Base-by-base conservation (phyloP, 2,888 invertebrate species). In the Chironomus riparius region DNA sequence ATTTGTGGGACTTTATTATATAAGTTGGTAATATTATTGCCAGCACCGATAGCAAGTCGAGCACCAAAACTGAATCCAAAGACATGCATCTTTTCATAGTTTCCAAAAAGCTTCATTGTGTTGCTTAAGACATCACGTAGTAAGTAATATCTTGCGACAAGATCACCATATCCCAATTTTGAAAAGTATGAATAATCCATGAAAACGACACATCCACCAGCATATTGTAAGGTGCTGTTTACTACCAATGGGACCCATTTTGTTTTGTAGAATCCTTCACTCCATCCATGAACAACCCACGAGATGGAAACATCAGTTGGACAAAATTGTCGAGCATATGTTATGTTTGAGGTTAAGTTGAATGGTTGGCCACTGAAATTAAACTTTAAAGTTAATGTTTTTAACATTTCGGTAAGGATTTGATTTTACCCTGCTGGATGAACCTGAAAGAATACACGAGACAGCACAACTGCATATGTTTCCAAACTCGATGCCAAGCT, bases 51-150 rank as follows among this genome's bases (percentile, higher is more conserved):
- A 3, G 78, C 79, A 15, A 80, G 78, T 68, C 79, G 73, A 0
- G 78, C 79, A 4, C 80, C 80, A 22, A 79, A 77, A 72, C 79
- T 79, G 68, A 80, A 80, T 3, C 80, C 80, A 71, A 80, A 80
- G 24, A 79, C 78, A 47, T 77, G 79, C 10, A 78, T 79, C 21
- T 22, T 65, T 0, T 65, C 65, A 13, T 18, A 22, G 21, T 65
- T 0, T 22, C 15, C 70, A 79, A 79, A 4, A 79, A 78, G 77
- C 18, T 74, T 62, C 3, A 80, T 68, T n/a, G 79, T 79, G 10
- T 77, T 77, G 50, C 76, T 76, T 1, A 80, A 70, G 3, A 79
- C 76, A 7, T 28, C 47, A 0, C 78, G 77, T 10, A 79, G 68
- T 21, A 76, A 77, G 18, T 78, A 71, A 70, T 78, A 77, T 65